A percentile compares a stretch with the other conserved stretches of the same genome.
phyloP scores from a whole-genome alignment of 2,113 vertebrate species.

The Carettochelys insculpta region DNA sequence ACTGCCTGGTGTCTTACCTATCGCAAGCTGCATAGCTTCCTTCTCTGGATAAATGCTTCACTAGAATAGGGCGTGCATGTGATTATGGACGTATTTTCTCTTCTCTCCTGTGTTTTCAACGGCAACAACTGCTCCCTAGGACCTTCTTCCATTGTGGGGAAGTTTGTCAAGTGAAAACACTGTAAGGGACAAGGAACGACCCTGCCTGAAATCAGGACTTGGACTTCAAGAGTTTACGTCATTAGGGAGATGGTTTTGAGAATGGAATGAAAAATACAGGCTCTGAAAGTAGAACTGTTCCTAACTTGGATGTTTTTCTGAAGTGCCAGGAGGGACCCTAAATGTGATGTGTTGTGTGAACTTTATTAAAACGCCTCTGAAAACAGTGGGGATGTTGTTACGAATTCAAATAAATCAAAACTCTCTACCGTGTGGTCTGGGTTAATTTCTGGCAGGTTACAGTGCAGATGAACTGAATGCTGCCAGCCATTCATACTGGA shows the following conservation, averaged over 20 bases:
- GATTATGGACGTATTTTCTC: slow-evolving; percentile 35
- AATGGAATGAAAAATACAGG: not conserved
- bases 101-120: slow-evolving; percentile 2
- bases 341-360: not conserved
- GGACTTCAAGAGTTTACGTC: not conserved
- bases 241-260: not conserved
- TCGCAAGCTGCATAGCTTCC: slow-evolving; percentile 6
- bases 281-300: not conserved
- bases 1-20: slow-evolving; percentile 66
- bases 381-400: slow-evolving; percentile 22
- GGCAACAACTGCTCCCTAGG: slow-evolving; percentile 3
- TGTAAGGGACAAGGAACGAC: not conserved
- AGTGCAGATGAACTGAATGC: not conserved
- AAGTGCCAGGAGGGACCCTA: slow-evolving; percentile 1
- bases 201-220: not conserved
- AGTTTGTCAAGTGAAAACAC: not conserved
- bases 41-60: slow-evolving; percentile 48
- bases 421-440: not conserved
- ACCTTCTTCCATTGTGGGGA: not conserved
- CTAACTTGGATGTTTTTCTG: not conserved
- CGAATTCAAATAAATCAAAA: slow-evolving; percentile 52
- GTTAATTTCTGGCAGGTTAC: slow-evolving; percentile 3
- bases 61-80: slow-evolving; percentile 9
- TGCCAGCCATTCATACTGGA: not conserved
- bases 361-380: slow-evolving; percentile 22